Base-by-base conservation (phyloP, 1,140 invertebrate genomes). In the Drosophila murphyi region DNA sequence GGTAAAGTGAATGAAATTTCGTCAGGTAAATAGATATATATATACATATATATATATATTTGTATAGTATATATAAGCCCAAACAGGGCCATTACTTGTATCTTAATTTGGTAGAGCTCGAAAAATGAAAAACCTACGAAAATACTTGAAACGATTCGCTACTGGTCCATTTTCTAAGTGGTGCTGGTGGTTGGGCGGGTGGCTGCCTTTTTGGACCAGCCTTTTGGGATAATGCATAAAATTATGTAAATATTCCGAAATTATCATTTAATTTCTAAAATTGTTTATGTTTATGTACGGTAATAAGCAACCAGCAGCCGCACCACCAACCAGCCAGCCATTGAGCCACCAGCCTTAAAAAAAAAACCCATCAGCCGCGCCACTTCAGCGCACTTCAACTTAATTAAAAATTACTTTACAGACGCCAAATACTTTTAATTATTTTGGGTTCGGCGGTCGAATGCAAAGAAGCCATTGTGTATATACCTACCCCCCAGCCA, bases 361-460 rank as follows among this genome's bases (percentile, higher is more conserved):
- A 12, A 61, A 41, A 50, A 32, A 29, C 20, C 43, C 60, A 76
- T 65, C 50, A 67, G 31, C 51, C 74, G 57, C 56, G 45, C 68
- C 67, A 82, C 80, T 87, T 83, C 61, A 78, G 54, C 76, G 80
- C 85, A 89, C 83, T 88, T 88, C 83, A 88, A 88, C 85, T 89
- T 88, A 88, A 88, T 88, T 88, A 88, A 88, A 88, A 88, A 88
- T 88, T 88, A 88, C 83, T 89, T 89, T 89, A 89, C 83, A 89
- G 86, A 88, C 83, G 80, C 83, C 80, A 88, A 88, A 89, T 89
- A 89, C 83, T 88, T 88, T 89, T 88, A 88, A 88, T 88, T 88
- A 88, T 87, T 87, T 87, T 88, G 85, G 83, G 85, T 87, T 89
- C 83, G 82, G 79, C 76, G 82, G 82, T 79, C 76, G 79, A 87